Evolutionary conservation across 30 jellyfish, hydroid and myxozoan species (phyloP).

Genomic region (Morbakka virulenta): DNA sequence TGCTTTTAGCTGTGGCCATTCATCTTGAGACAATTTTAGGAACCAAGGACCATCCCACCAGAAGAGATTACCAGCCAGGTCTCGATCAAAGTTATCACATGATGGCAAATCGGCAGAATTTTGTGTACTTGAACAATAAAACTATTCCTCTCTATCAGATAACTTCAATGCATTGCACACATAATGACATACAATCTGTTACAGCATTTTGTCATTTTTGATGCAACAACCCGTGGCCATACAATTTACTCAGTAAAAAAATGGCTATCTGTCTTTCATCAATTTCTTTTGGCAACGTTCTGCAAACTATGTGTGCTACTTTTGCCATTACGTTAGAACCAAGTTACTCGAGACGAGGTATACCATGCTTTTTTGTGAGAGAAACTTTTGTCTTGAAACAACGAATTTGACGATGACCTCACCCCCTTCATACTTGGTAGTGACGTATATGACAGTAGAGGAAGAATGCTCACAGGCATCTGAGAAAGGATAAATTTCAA

Average conservation of each 20-base stretch:
- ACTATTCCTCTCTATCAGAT: conserved; percentile 12
- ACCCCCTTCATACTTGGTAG: conserved; percentile 26
- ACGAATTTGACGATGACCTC: conserved; percentile 28
- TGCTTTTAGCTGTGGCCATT: conserved; percentile 10
- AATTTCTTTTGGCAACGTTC: background rate
- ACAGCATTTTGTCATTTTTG: conserved; percentile 5
- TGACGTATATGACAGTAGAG: conserved; percentile 48
- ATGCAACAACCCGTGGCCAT: conserved; percentile 19
- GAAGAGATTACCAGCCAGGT: background rate
- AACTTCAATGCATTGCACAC: background rate
- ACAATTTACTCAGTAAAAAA: conserved; percentile 35
- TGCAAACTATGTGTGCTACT: background rate
- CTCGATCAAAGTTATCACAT: background rate
- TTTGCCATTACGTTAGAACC: conserved; percentile 28
- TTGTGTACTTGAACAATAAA: conserved; percentile 12
- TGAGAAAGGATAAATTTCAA: conserved; percentile 61
- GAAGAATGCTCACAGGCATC: conserved; percentile 52
- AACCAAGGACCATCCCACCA: conserved; percentile 54
- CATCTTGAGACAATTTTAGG: background rate
- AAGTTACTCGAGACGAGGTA: conserved; percentile 48
- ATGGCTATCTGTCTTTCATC: background rate
- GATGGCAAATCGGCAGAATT: conserved; percentile 22
- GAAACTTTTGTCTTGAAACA: conserved; percentile 62
- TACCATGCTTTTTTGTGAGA: conserved; percentile 24
- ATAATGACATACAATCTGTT: conserved; percentile 8